phyloP scores from a whole-genome alignment of 2,888 invertebrate species.

The Tachystola acroxantha region DNA sequence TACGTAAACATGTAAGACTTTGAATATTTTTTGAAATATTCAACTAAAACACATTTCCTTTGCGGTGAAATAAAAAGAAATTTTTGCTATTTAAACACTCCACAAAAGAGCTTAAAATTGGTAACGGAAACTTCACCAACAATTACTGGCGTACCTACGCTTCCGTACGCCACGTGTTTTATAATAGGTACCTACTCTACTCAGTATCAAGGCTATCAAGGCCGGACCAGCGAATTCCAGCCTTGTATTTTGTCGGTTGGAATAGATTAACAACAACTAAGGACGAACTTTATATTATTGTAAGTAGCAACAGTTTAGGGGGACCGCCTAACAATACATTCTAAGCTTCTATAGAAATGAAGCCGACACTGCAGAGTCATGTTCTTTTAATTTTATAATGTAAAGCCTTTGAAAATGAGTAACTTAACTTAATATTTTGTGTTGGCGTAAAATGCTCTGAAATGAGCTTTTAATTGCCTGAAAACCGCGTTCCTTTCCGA shows the following conservation, averaged over 20 bases:
- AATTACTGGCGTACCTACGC: slow-evolving; percentile 4
- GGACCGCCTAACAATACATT: background rate
- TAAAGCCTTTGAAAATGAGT: background rate
- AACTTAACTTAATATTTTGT: too few species aligned
- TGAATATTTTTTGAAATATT: too few species aligned
- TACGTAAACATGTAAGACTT: too few species aligned
- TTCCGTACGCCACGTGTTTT: slow-evolving; percentile 3
- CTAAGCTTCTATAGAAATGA: background rate
- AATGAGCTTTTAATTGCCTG: too few species aligned
- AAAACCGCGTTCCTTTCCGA: too few species aligned
- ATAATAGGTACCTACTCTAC: background rate
- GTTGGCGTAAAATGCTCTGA: too few species aligned
- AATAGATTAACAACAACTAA: slow-evolving; percentile 1
- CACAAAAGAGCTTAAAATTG: slow-evolving; percentile 8
- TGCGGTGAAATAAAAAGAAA: too few species aligned
- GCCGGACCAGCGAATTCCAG: background rate
- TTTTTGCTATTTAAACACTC: background rate
- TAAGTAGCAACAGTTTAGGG: background rate
- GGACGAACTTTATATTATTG: background rate
- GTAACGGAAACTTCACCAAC: slow-evolving; percentile 5
- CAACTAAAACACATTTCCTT: too few species aligned
- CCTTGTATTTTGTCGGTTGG: background rate
- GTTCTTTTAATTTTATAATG: background rate
- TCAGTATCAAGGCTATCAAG: background rate
- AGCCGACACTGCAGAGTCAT: background rate